Conservation (phyloP, 2,888 invertebrate genomes). For the Aspidiotus destructor region DNA sequence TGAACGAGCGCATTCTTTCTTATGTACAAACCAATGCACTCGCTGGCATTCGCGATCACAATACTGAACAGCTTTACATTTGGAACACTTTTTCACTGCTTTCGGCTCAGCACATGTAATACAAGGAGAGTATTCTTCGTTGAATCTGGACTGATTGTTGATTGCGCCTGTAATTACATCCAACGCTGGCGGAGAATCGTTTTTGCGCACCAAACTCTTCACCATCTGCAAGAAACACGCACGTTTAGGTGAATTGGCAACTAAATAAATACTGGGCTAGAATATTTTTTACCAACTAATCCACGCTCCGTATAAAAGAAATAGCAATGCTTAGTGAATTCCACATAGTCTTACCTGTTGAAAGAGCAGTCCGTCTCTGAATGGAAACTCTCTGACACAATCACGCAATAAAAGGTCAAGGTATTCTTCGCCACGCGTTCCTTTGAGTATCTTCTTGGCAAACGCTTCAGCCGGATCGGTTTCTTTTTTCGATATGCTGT, state of each 20-base stretch:
- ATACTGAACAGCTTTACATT: constrained; percentile 87
- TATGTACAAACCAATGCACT: constrained; percentile 84
- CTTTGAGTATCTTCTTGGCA: constrained; percentile 63
- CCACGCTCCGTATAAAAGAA: not conserved
- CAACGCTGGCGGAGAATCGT: constrained; percentile 62
- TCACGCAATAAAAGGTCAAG: constrained; percentile 68
- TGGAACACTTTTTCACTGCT: constrained; percentile 85
- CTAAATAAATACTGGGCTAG: not conserved
- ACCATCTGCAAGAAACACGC: constrained; percentile 47
- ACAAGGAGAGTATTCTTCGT: constrained; percentile 54
- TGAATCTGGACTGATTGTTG: constrained; percentile 50
- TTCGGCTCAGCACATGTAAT: constrained; percentile 80
- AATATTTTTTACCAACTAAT: constrained; percentile 13
- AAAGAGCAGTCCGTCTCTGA: constrained; percentile 78
- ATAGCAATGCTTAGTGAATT: no score
- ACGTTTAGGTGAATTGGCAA: not conserved
- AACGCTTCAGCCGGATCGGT: constrained; percentile 62
- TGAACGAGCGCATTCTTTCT: constrained; percentile 57
- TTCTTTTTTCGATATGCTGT: constrained; percentile 40
- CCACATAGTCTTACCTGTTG: constrained; percentile 49
- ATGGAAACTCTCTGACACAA: constrained; percentile 81
- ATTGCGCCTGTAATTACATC: constrained; percentile 68
- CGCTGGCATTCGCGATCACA: constrained; percentile 91
- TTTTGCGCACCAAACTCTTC: constrained; percentile 62
- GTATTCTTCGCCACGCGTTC: constrained; percentile 53